Base-by-base conservation (phyloP, 2,797 vertebrate genomes). In the Selene dorsalis region DNA sequence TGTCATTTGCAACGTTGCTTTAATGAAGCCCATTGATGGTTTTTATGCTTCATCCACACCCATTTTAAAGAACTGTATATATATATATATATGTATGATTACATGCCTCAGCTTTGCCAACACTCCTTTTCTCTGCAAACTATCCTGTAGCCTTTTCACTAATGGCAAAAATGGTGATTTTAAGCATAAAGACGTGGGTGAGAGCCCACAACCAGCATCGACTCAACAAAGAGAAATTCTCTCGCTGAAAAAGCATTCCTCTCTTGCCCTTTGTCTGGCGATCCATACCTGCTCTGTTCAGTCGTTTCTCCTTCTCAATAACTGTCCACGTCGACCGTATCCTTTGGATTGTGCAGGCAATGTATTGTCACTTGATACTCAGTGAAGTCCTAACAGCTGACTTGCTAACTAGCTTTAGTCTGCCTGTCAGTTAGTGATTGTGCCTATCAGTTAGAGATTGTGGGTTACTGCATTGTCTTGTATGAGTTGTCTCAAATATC, bases 401-500 rank as follows among this genome's bases (percentile, higher is more conserved):
- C 85, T 83, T 76, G 83, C 84, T 85, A 73, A 67, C 71, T 88
- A 78, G 88, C 87, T 79, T 75, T 88, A 84, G 88, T 91, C 83
- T 81, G 90, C 84, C 84, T 89, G 91, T 91, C 81, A 67, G 53
- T 79, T 91, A 90, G 90, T 88, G 85, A 80, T 90, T 38, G 91
- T 92, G 89, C 88, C 90, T 89, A 77, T 90, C 84, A 73, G 63
- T 87, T 89, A 88, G 87, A 89, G 85, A 89, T 91, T 66, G 88
- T 93, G 86, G 84, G 80, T 93, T 84, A 56, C 88, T 80, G 88
- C 85, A 66, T 90, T 77, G 84, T 92, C 82, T 88, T 75, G 79
- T 93, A 83, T 60, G 69, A 69, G 41, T 90, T 28, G 87, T 92
- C 78, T 88, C 47, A 67, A 78, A 68, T 83, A 75, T 84, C 77